Evolutionary conservation across 2,888 invertebrate species (phyloP), one percentile per base, ranked within the genome.

Genomic region (Erebia aethiops): DNA sequence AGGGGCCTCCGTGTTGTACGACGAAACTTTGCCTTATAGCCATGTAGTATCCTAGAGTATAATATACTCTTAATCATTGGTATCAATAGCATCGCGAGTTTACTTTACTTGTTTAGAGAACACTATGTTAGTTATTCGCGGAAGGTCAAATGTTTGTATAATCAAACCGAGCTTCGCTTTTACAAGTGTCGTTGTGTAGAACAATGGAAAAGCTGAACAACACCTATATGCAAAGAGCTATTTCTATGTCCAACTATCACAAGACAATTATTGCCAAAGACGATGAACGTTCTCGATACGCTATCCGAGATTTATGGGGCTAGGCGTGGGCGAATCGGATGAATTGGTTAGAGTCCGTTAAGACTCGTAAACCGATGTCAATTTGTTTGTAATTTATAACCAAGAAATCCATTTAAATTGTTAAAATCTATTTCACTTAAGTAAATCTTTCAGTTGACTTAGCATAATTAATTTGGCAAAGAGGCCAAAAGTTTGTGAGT

Each of bases 351-450:
- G 51, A 14, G 63, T 21, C 14, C 18, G 21, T 46, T 46, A 46
- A 62, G 41, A 16, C 16, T 61, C 49, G 21, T 49, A 49, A 62
- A 21, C 49, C 18, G 62, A 62, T 62, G 46, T 49, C 62, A 62
- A 62, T 62, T 62, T 49, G 62, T 62, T 62, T 13, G 49, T 46
- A 62, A 62, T 49, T 49, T 62, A 62, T n/a, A 14, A 26, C 46
- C 62, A 62, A 62, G 18, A 49, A 49, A 62, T 18, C 4, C 5
- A 49, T 49, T 62, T 62, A 49, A 66, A 26, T 13, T 54, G 46
- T 18, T 16, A 43, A 56, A 41, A 14, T 35, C 21, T 7, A 61
- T 46, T 35, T 35, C 16, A 16, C 16, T 54, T 52, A 18, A 8
- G 8, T 18, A 10, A 54, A 54, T 54, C 2, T 54, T 54, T 54